Conservation (phyloP, 2,797 vertebrate genomes). For the Oreochromis grahami region DNA sequence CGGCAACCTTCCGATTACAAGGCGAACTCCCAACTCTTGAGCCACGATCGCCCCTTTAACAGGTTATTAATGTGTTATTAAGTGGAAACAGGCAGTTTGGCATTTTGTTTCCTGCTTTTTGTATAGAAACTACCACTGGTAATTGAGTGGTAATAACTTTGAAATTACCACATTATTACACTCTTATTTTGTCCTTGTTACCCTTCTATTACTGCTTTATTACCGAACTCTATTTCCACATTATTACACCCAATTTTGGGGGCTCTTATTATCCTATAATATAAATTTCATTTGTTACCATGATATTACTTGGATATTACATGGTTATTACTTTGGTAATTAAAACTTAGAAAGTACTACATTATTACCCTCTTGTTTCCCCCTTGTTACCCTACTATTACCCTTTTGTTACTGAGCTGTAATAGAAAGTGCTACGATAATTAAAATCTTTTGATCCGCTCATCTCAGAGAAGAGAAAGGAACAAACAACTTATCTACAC, state of each 20-base stretch:
- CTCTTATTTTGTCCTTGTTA: background rate
- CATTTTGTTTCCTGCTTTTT: background rate
- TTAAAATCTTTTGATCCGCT: background rate
- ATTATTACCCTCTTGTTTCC: background rate
- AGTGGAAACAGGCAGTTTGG: background rate
- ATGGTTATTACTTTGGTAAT: background rate
- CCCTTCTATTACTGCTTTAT: background rate
- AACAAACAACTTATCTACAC: background rate
- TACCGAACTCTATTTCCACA: background rate
- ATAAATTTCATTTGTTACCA: background rate
- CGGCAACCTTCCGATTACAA: too few relatives aligned
- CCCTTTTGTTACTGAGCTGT: background rate
- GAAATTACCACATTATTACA: background rate
- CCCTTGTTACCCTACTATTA: background rate
- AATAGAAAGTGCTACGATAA: background rate
- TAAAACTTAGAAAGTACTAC: background rate
- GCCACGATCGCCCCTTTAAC: too few relatives aligned
- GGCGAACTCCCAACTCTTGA: too few relatives aligned
- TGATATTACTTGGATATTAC: background rate
- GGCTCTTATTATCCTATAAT: background rate
- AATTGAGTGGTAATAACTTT: background rate
- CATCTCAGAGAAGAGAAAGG: background rate
- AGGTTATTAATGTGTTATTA: background rate
- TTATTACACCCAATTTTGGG: background rate
- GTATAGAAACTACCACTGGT: background rate